Evolutionary conservation across 2,113 vertebrate species (phyloP), one percentile per base, ranked within the genome.

Genomic region (Otus sunia): DNA sequence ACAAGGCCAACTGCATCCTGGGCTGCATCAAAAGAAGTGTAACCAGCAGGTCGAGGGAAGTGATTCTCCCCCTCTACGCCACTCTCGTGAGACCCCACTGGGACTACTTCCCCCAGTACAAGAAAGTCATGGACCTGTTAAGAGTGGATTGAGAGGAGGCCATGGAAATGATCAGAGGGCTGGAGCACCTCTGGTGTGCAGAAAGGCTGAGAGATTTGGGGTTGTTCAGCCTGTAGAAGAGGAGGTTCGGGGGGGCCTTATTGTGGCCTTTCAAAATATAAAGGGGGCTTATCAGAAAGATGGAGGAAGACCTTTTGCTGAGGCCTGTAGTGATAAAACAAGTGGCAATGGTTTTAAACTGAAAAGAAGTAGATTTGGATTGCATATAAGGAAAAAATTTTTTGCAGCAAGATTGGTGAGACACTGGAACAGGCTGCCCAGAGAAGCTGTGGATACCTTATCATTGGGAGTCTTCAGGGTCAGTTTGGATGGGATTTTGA

Each of bases 171-270:
- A 11, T 32, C 21, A 30, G 32, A 32, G 34, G 11, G 21, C 20
- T 86, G 43, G 25, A 66, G 7, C 43, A 50, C 12, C 19, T 68
- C 20, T 30, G 6, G 15, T 41, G 1, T 76, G 62, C 36, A 19
- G 18, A 68, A 7, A 59, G 21, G 20, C 37, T 25, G 63, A 59
- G 32, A 77, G 15, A 68, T 13, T n/a, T 67, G 41, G 9, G 3
- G 19, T 67, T 52, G 7, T 86, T 76, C 14, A 49, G 18, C 19
- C 53, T 59, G 20, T 43, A 59, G 25, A 64, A 71, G 36, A 41
- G 27, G 43, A 62, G 32, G 17, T n/a, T 82, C 0, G 0, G 6
- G 29, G 11, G 3, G 4, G 3, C 45, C 30, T 45, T 64, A 20
- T 49, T 34, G 29, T 1, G 1, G 22, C 41, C 71, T 71, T 78